phyloP scores from a whole-genome alignment of 2,113 vertebrate species.

The Sitta europaea region DNA sequence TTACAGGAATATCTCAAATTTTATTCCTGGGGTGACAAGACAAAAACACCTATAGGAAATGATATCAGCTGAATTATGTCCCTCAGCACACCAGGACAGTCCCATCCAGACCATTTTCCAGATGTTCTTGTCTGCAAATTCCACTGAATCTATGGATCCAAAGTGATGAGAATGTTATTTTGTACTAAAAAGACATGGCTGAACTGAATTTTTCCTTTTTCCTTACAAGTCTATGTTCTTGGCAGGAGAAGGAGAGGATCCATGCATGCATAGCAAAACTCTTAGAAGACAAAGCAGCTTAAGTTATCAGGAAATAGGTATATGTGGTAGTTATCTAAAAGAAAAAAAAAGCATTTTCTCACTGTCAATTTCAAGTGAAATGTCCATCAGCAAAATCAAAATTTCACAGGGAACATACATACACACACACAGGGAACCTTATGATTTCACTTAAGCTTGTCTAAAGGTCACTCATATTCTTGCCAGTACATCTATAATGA shows the following conservation, averaged over 20 bases:
- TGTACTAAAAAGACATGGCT: neutral
- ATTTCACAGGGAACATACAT: too few species aligned
- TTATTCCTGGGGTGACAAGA: neutral
- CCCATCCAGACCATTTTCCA: neutral
- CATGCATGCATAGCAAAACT: neutral
- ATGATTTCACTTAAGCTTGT: neutral
- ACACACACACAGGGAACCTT: too few species aligned
- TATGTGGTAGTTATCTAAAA: neutral
- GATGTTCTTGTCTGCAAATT: neutral
- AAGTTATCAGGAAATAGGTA: neutral
- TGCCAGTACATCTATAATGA: neutral
- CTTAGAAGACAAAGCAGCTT: neutral
- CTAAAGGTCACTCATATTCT: neutral
- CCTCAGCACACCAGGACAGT: neutral
- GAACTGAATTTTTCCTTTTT: neutral
- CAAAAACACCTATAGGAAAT: neutral
- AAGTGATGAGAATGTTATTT: neutral
- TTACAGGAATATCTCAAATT: neutral
- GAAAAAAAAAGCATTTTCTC: neutral
- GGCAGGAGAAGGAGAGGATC: too few species aligned
- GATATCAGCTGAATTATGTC: neutral
- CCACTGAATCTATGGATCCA: neutral
- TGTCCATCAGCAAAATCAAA: neutral
- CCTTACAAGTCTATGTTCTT: neutral
- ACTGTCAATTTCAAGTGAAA: neutral